phyloP scores from a whole-genome alignment of 2,888 invertebrate species.

The Shargacucullia verbasci region DNA sequence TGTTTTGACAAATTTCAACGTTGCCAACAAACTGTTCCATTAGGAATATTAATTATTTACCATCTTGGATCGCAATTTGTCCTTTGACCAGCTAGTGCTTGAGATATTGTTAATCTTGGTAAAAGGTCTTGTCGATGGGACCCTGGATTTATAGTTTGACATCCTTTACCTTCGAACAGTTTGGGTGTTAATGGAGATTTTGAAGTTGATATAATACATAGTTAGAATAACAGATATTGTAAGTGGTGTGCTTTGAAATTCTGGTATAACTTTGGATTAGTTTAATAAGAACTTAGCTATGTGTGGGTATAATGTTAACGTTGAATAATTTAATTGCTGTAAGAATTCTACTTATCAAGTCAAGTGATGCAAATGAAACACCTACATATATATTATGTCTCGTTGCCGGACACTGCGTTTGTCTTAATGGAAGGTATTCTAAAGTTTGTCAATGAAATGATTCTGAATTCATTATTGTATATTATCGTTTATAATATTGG shows the following conservation, averaged over 20 bases:
- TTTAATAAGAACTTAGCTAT: no score
- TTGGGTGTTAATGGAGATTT: conserved; percentile 52
- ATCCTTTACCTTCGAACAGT: conserved; percentile 51
- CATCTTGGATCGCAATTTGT: conserved; percentile 78
- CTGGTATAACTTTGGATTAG: background rate
- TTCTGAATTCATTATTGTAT: no score
- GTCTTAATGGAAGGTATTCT: no score
- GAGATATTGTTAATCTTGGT: conserved; percentile 78
- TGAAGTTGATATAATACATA: conserved; percentile 44
- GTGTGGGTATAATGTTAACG: no score
- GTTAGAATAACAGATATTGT: conserved; percentile 37
- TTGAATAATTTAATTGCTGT: no score
- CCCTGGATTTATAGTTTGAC: conserved; percentile 58
- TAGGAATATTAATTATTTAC: conserved; percentile 88
- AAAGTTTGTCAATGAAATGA: no score
- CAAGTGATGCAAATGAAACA: no score
- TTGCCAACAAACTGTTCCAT: conserved; percentile 81
- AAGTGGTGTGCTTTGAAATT: conserved; percentile 13
- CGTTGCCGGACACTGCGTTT: no score
- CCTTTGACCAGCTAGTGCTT: conserved; percentile 78
- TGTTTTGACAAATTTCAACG: conserved; percentile 79
- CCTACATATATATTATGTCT: no score
- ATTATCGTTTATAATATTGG: no score
- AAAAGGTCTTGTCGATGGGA: conserved; percentile 76
- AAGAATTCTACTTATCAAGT: no score